Percentiles rank a stretch among this genome's conserved stretches.
Evolutionary conservation across 2,888 invertebrate species (phyloP).

Genomic region (Synergus gifuensis): DNA sequence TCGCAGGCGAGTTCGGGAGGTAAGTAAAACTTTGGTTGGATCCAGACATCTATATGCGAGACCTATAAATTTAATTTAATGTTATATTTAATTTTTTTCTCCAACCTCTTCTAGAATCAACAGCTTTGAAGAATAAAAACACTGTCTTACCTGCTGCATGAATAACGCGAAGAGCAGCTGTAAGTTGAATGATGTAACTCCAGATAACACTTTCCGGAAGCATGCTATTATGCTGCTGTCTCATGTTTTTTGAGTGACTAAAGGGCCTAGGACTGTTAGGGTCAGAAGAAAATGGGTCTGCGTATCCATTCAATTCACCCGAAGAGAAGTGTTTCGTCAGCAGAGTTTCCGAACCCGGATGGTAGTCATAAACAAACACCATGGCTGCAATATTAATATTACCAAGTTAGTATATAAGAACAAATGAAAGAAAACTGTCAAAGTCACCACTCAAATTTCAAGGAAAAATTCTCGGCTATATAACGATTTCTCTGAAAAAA

Average conservation of each 20-base stretch:
- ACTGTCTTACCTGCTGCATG: slow-evolving; percentile 82
- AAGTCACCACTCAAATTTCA: not conserved
- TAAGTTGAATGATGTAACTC: slow-evolving; percentile 97
- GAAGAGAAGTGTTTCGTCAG: slow-evolving; percentile 90
- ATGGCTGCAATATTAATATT: slow-evolving; percentile 83
- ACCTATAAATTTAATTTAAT: slow-evolving; percentile 71
- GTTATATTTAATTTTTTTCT: not conserved
- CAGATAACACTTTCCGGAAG: slow-evolving; percentile 95
- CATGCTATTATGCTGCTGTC: slow-evolving; percentile 86
- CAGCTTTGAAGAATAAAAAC: not conserved
- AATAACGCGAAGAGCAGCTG: slow-evolving; percentile 93
- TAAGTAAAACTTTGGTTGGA: slow-evolving; percentile 93
- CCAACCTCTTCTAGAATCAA: not conserved
- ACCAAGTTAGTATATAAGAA: slow-evolving; percentile 14
- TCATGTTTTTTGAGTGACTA: slow-evolving; percentile 89
- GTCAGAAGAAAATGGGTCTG: slow-evolving; percentile 90
- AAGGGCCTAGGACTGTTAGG: slow-evolving; percentile 89
- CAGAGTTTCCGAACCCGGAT: slow-evolving; percentile 93
- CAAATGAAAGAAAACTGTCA: slow-evolving; percentile 2
- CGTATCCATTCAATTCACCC: slow-evolving; percentile 82
- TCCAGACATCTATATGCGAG: slow-evolving; percentile 91
- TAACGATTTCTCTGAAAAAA: too few relatives aligned
- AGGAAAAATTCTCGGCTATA: not conserved
- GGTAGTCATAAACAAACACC: slow-evolving; percentile 97
- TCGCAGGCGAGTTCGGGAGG: slow-evolving; percentile 86